Evolutionary conservation across 2,113 vertebrate species (phyloP).

Genomic region (Barnardius zonarius): DNA sequence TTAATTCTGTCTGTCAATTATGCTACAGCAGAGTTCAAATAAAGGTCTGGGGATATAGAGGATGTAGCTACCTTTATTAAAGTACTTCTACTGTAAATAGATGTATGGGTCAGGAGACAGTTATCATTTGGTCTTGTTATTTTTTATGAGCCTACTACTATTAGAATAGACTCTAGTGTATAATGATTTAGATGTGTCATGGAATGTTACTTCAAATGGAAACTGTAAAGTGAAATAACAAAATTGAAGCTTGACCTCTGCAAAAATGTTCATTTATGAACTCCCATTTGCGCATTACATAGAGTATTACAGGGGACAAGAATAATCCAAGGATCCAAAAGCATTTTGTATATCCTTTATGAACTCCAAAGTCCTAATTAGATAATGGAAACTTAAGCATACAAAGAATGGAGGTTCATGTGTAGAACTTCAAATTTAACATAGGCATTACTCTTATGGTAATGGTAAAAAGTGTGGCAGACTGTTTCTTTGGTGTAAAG

Average conservation of each 20-base stretch:
- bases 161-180: slow-evolving; percentile 63
- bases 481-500: neutral
- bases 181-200: slow-evolving; percentile 57
- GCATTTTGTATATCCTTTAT: neutral
- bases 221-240: slow-evolving; percentile 40
- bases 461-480: neutral
- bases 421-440: neutral
- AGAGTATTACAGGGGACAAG: neutral
- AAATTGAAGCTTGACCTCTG: slow-evolving; percentile 35
- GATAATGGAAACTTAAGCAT: neutral
- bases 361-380: neutral
- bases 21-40: slow-evolving; percentile 73
- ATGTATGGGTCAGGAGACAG: slow-evolving; percentile 69
- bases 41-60: slow-evolving; percentile 77
- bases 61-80: slow-evolving; percentile 76
- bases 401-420: neutral
- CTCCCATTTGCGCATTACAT: neutral
- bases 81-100: slow-evolving; percentile 67
- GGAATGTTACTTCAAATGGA: slow-evolving; percentile 67
- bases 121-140: slow-evolving; percentile 72
- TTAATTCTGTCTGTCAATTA: slow-evolving; percentile 78
- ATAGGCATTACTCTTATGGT: neutral
- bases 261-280: neutral
- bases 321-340: neutral
- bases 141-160: slow-evolving; percentile 70